Conservation (phyloP, 2,797 vertebrate genomes). For the Pipistrellus kuhlii region DNA sequence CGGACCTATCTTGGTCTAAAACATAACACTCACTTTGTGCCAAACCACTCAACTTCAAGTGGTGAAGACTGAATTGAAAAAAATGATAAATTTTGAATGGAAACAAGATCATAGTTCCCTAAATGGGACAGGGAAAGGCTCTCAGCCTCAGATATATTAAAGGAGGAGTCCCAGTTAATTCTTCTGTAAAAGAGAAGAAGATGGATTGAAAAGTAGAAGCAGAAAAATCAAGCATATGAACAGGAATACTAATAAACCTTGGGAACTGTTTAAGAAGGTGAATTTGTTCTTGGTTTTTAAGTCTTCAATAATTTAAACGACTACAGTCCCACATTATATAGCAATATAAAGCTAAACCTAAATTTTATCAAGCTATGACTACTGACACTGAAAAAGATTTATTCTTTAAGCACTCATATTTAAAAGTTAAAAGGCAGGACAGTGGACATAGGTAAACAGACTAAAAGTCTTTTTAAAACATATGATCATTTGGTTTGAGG, state of each 20-base stretch:
- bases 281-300: slow-evolving; percentile 62
- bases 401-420: slow-evolving; percentile 60
- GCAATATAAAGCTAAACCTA: slow-evolving; percentile 59
- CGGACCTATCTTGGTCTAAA: slow-evolving; percentile 67
- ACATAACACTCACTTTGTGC: slow-evolving; percentile 61
- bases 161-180: slow-evolving; percentile 68
- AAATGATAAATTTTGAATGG: slow-evolving; percentile 56
- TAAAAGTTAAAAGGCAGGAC: slow-evolving; percentile 63
- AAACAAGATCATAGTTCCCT: slow-evolving; percentile 60
- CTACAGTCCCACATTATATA: slow-evolving; percentile 57
- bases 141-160: slow-evolving; percentile 33
- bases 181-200: slow-evolving; percentile 77
- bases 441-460: slow-evolving; percentile 25
- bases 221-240: slow-evolving; percentile 71
- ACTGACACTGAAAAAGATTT: slow-evolving; percentile 37
- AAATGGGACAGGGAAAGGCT: slow-evolving; percentile 71
- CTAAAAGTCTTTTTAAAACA: slow-evolving; percentile 70
- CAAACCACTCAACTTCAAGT: slow-evolving; percentile 71
- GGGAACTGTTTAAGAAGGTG: slow-evolving; percentile 52
- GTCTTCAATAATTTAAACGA: slow-evolving; percentile 65
- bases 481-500: slow-evolving; percentile 61
- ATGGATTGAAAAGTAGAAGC: slow-evolving; percentile 73
- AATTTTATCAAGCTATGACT: slow-evolving; percentile 62
- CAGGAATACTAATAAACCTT: slow-evolving; percentile 46
- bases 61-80: slow-evolving; percentile 70